Conservation (phyloP, 1,140 invertebrate species). For the Drosophila seguyi region DNA sequence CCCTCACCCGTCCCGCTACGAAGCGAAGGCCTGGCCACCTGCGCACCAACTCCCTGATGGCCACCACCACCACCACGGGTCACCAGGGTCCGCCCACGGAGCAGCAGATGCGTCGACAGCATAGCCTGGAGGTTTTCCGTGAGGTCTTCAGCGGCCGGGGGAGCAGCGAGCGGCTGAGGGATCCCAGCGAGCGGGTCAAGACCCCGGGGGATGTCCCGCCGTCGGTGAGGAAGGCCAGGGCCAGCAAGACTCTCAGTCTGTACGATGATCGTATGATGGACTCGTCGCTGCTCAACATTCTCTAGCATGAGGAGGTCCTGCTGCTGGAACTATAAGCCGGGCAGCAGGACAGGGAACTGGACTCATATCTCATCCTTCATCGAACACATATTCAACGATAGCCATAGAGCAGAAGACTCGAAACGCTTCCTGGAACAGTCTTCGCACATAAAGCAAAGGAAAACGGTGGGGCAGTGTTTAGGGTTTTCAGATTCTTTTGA, state of each 20-base stretch:
- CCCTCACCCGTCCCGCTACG: constrained; percentile 37
- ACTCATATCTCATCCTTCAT: constrained; percentile 70
- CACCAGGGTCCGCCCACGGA: constrained; percentile 43
- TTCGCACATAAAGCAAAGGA: constrained; percentile 22
- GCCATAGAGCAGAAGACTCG: constrained; percentile 58
- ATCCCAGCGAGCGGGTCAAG: constrained; percentile 91
- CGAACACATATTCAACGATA: constrained; percentile 74
- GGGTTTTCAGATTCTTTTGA: constrained; percentile 16
- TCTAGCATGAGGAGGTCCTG: constrained; percentile 85
- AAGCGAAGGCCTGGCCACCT: constrained; percentile 68
- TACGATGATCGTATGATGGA: constrained; percentile 95
- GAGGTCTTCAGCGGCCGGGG: constrained; percentile 88
- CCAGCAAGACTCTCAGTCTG: constrained; percentile 89
- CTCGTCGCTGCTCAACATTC: constrained; percentile 85
- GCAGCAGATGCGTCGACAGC: constrained; percentile 86
- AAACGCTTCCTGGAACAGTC: constrained; percentile 45
- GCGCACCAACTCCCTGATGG: constrained; percentile 74
- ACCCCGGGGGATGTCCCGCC: constrained; percentile 93
- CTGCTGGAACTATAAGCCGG: constrained; percentile 76
- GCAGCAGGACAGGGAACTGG: constrained; percentile 58
- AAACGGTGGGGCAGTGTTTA: neutral
- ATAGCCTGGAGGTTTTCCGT: constrained; percentile 89
- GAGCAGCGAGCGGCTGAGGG: constrained; percentile 88
- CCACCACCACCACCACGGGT: constrained; percentile 37
- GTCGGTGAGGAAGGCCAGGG: constrained; percentile 89